Conservation (phyloP, 2,888 invertebrate species). For the Coremacera marginata region DNA sequence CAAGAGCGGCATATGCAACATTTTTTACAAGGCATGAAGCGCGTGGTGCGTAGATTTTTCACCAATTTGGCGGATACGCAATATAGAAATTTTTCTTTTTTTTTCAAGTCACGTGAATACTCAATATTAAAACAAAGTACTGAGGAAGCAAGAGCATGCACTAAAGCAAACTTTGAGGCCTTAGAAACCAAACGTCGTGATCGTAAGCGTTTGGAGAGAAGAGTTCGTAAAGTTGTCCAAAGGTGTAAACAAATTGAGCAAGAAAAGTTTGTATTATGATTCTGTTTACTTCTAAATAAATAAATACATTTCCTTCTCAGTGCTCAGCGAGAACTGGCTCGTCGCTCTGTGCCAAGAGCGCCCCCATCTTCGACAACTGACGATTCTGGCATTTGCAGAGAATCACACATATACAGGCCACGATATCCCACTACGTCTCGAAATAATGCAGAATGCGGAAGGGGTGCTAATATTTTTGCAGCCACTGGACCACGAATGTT, state of each 20-base stretch:
- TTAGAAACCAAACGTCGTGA: conserved; percentile 6
- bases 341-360: not conserved
- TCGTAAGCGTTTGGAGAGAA: conserved; percentile 16
- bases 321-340: not conserved
- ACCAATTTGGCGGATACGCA: not conserved
- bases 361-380: conserved; percentile 12
- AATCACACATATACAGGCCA: not conserved
- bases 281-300: not conserved
- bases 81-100: not conserved
- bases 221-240: conserved; percentile 16
- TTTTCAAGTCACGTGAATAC: conserved; percentile 5
- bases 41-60: conserved; percentile 45
- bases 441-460: not conserved
- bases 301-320: too few relatives aligned
- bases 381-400: not conserved
- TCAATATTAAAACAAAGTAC: not conserved
- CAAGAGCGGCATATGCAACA: conserved; percentile 53
- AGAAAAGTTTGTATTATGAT: not conserved
- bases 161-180: not conserved
- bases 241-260: not conserved
- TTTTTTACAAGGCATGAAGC: conserved; percentile 48
- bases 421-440: not conserved
- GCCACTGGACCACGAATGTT: not conserved
- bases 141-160: not conserved
- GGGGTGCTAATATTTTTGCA: not conserved